phyloP scores from a whole-genome alignment of 2,113 vertebrate species.

The Psammodynastes pulverulentus region DNA sequence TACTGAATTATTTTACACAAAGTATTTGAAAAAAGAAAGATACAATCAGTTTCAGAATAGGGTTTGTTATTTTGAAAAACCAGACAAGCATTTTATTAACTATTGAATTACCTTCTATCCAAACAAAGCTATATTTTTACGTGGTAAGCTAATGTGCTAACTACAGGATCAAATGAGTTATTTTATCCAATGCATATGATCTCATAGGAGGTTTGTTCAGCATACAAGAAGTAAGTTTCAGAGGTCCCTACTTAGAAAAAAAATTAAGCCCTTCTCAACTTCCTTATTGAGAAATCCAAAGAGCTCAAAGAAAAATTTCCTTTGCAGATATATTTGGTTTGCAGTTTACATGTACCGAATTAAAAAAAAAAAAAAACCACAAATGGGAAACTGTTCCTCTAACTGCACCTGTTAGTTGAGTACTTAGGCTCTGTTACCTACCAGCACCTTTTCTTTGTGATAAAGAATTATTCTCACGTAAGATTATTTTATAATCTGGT shows the following conservation, averaged over 20 bases:
- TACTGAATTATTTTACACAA: not conserved
- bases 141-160: not conserved
- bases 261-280: not conserved
- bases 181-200: not conserved
- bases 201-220: not conserved
- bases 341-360: not conserved
- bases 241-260: not conserved
- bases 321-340: not conserved
- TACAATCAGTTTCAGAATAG: not conserved
- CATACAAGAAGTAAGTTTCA: not conserved
- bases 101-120: not conserved
- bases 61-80: not conserved
- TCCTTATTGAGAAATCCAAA: not conserved
- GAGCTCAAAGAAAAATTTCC: not conserved
- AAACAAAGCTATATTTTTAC: not conserved
- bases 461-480: not conserved
- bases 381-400: not conserved
- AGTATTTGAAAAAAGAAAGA: not conserved
- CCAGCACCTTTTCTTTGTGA: not conserved
- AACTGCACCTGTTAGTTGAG: not conserved
- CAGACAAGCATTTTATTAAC: not conserved
- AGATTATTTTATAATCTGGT: not conserved
- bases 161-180: not conserved
- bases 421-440: not conserved
- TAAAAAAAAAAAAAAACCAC: not conserved